Evolutionary conservation across 2,888 invertebrate species (phyloP).

Genomic region (Adelphocoris suturalis): DNA sequence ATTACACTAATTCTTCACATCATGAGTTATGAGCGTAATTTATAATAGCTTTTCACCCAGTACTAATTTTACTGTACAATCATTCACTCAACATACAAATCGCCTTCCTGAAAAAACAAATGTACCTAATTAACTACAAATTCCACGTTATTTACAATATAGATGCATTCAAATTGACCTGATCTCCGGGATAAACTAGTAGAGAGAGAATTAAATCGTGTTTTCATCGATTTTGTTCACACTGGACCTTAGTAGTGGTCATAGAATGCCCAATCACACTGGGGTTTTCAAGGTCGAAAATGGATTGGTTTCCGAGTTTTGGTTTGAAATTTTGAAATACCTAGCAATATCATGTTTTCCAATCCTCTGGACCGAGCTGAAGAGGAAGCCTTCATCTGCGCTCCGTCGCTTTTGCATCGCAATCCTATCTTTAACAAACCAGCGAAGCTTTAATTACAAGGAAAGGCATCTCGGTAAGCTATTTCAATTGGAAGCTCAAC

Average conservation of each 20-base stretch:
- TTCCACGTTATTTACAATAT: not conserved
- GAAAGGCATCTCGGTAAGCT: conserved; percentile 7
- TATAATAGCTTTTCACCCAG: too few species aligned
- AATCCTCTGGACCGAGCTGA: conserved; percentile 53
- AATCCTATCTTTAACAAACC: conserved; percentile 70
- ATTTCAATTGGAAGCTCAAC: not conserved
- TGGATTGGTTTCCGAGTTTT: conserved; percentile 14
- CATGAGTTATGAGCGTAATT: too few species aligned
- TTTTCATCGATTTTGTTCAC: conserved; percentile 28
- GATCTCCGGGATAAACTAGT: not conserved
- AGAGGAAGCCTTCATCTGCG: conserved; percentile 67
- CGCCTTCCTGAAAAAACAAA: too few species aligned
- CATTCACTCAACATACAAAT: too few species aligned
- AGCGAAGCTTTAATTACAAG: conserved; percentile 67
- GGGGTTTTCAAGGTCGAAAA: conserved; percentile 14
- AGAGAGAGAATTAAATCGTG: not conserved
- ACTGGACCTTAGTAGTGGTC: not conserved
- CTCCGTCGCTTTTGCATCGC: conserved; percentile 70
- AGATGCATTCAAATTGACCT: not conserved
- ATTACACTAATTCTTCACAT: too few species aligned
- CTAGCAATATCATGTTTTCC: conserved; percentile 69
- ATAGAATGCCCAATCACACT: not conserved
- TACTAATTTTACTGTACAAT: too few species aligned
- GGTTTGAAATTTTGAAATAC: conserved; percentile 15
- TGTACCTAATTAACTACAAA: not conserved